phyloP scores from a whole-genome alignment of 2,113 vertebrate genomes.

The Parotia lawesii region DNA sequence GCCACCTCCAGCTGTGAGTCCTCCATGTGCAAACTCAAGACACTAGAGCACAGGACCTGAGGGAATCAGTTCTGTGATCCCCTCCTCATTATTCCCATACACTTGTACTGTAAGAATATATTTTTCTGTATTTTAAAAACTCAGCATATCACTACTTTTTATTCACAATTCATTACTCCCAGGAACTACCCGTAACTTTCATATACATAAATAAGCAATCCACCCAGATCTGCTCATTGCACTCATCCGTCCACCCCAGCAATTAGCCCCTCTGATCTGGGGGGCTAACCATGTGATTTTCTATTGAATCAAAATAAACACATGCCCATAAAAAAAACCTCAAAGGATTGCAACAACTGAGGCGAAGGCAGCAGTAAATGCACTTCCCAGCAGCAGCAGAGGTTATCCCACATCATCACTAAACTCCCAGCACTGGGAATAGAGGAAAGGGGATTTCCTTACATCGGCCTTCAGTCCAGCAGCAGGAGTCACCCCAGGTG shows the following conservation, averaged over 20 bases:
- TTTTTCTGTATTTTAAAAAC: background rate
- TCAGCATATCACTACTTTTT: background rate
- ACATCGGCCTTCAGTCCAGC: background rate
- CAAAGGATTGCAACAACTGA: background rate
- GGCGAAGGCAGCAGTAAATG: background rate
- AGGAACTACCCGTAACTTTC: background rate
- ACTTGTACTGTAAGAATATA: background rate
- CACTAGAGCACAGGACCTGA: background rate
- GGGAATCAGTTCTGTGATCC: background rate
- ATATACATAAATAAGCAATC: background rate
- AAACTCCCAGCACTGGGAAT: background rate
- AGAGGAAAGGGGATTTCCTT: background rate
- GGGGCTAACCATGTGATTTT: background rate
- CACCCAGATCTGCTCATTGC: background rate
- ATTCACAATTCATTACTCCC: background rate
- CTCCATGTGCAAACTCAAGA: accelerated
- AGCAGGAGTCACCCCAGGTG: background rate
- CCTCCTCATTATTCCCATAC: background rate
- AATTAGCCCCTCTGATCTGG: background rate
- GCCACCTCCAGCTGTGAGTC: background rate
- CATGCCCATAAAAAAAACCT: background rate
- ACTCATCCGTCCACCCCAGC: background rate
- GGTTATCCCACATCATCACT: background rate
- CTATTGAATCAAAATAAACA: background rate
- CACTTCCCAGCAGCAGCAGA: background rate